A percentile compares a stretch with the other conserved stretches of the same genome.
These are phyloP conservation scores for Beaufortia kweichowensis DNA, from an alignment of 2,113 vertebrate species.

Conservation along the genomic window DNA sequence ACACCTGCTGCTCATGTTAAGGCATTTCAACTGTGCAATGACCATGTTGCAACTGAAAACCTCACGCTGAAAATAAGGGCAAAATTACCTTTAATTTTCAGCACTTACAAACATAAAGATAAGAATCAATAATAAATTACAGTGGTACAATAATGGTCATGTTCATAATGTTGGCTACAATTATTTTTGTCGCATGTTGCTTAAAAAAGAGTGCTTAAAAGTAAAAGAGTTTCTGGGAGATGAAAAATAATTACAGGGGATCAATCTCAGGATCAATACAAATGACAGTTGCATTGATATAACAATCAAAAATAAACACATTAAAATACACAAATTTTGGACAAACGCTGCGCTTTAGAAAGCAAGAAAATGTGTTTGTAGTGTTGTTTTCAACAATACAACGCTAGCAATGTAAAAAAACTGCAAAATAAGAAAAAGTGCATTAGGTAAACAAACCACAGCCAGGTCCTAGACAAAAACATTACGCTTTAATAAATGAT, in stretches of 20 bases:
- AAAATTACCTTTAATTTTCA: neutral
- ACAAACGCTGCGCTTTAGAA: neutral
- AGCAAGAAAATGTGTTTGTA: neutral
- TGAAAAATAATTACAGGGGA: slow-evolving; percentile 3
- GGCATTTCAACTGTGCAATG: slow-evolving; percentile 2
- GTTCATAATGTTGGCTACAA: neutral
- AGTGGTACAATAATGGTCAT: neutral
- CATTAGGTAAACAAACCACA: neutral
- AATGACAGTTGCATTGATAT: slow-evolving; percentile 22
- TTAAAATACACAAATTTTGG: neutral
- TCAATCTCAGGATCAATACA: neutral
- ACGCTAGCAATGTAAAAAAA: neutral
- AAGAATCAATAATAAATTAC: slow-evolving; percentile 27
- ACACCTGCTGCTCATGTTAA: slow-evolving; percentile 39
- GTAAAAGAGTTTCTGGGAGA: slow-evolving; percentile 3
- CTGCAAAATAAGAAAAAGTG: neutral
- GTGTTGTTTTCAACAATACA: neutral
- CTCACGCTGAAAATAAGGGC: neutral
- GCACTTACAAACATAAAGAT: neutral
- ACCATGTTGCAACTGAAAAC: neutral
- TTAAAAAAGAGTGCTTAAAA: neutral
- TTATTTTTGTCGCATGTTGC: slow-evolving; percentile 2
- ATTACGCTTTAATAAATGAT: neutral
- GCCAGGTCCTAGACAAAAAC: slow-evolving; percentile 8
- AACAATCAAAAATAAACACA: slow-evolving; percentile 25